Base-by-base conservation (phyloP, 2,113 vertebrate species). In the Fregetta grallaria region DNA sequence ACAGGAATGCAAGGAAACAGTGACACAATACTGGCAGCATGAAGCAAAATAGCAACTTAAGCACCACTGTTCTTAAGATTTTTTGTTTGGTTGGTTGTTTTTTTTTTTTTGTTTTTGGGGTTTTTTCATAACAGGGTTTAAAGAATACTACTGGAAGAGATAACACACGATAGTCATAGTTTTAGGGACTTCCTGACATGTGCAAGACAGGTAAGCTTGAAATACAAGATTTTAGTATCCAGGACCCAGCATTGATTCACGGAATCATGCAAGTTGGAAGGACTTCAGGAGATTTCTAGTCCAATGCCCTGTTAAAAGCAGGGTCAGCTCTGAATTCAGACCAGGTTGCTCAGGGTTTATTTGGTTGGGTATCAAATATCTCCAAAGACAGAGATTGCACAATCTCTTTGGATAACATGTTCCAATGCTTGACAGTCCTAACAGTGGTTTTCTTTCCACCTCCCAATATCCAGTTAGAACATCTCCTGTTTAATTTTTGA, bases 61-160 rank as follows among this genome's bases (percentile, higher is more conserved):
- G 13, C 22, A 53, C 9, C 23, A 40, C 12, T 27, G 13, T 26
- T 80, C 79, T 76, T 26, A 42, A 13, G 4, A 27, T 11, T 17
- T 61, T 23, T 34, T 36, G 3, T 14, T 84, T 72, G 3, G 4
- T 6, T 58, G 6, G 4, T 6, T 58, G 6, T 2, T 6, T 1
- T 9, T 59, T 8, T 1, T 45, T 38, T 38, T 38, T 38, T 38
- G 38, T 2, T 2, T n/a, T 80, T 27, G 30, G n/a, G 15, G 1
- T 15, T 30, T 62, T 45, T 78, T 40, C 9, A 7, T n/a, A 47
- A 38, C 7, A 29, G 6, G 1, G 7, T 74, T 87, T 66, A 36
- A 72, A 84, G 10, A 7, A 56, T 50, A 44, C 3, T 66, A 68
- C 15, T 66, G 17, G 15, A 73, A 77, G 34, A 86, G 14, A 49